These are phyloP conservation scores for Frieseomelitta varia DNA, from an alignment of 1,140 invertebrate species.

Conservation along the genomic window DNA sequence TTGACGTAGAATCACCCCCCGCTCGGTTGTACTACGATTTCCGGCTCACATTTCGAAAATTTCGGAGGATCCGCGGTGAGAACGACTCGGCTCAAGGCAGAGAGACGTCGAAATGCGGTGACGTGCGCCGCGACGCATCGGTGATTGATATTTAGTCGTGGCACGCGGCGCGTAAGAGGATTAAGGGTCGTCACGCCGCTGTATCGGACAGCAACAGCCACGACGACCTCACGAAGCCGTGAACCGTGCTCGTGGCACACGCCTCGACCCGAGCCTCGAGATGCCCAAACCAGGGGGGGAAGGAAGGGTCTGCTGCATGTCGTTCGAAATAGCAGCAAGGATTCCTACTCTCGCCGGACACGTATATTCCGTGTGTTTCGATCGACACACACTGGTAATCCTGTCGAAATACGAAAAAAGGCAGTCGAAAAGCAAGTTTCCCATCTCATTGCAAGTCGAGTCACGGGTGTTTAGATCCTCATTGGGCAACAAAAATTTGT, in stretches of 20 bases:
- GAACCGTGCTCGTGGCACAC: constrained; percentile 34
- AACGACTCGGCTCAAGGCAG: neutral
- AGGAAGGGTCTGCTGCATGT: constrained; percentile 9
- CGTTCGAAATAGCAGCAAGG: constrained; percentile 46
- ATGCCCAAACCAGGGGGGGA: neutral
- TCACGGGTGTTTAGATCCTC: no score
- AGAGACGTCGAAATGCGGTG: neutral
- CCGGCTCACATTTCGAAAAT: no score
- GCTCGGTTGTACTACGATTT: no score
- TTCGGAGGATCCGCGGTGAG: neutral
- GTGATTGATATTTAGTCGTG: constrained; percentile 80
- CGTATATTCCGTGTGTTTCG: neutral
- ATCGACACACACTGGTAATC: no score
- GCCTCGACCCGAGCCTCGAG: constrained; percentile 32
- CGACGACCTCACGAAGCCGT: constrained; percentile 32
- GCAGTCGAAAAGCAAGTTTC: no score
- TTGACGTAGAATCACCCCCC: no score
- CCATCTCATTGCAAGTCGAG: no score
- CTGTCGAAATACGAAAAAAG: no score
- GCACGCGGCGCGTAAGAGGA: constrained; percentile 80
- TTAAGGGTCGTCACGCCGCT: constrained; percentile 74
- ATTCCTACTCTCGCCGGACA: constrained; percentile 58
- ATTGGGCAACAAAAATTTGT: no score
- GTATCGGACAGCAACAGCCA: constrained; percentile 67
- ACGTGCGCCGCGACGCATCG: neutral